These are phyloP conservation scores for Campoplex nolae DNA, from an alignment of 2,888 invertebrate species.

Conservation along the genomic window DNA sequence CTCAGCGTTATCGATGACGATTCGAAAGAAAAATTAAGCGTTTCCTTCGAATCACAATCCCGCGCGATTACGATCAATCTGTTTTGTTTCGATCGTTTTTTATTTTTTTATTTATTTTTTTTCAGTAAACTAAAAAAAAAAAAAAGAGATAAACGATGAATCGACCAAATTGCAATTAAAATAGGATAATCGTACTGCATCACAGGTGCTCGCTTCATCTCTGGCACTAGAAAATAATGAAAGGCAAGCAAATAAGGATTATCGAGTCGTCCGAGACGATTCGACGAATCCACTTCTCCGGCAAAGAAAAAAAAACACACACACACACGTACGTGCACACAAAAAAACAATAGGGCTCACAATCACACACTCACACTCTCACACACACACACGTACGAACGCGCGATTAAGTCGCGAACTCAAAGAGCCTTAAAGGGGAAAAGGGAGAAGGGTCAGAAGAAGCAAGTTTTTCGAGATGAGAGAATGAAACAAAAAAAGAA, in stretches of 20 bases:
- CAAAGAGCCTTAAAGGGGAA: conserved; percentile 22
- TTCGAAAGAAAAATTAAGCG: too few species aligned
- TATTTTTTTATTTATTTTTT: not conserved
- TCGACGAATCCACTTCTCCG: conserved; percentile 33
- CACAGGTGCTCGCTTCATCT: conserved; percentile 28
- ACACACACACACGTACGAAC: not conserved
- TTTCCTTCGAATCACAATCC: too few species aligned
- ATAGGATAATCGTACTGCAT: conserved; percentile 52
- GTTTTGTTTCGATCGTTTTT: not conserved
- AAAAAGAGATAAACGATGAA: conserved; percentile 5
- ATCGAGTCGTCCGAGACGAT: conserved; percentile 16
- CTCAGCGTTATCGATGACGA: not conserved
- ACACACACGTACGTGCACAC: not conserved
- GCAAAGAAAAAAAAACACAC: conserved; percentile 2
- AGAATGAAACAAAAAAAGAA: conserved; percentile 22
- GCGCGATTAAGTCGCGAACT: conserved; percentile 25
- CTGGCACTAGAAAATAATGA: conserved; percentile 32
- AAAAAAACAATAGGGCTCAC: conserved; percentile 11
- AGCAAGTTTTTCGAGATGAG: conserved; percentile 59
- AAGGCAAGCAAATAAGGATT: conserved; percentile 3
- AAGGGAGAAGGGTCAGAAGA: conserved; percentile 11
- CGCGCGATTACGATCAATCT: too few species aligned
- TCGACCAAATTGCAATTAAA: conserved; percentile 19
- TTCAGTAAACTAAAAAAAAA: not conserved
- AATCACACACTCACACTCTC: not conserved